Conservation (phyloP, 2,797 vertebrate genomes). For the Onychomys arenicola region DNA sequence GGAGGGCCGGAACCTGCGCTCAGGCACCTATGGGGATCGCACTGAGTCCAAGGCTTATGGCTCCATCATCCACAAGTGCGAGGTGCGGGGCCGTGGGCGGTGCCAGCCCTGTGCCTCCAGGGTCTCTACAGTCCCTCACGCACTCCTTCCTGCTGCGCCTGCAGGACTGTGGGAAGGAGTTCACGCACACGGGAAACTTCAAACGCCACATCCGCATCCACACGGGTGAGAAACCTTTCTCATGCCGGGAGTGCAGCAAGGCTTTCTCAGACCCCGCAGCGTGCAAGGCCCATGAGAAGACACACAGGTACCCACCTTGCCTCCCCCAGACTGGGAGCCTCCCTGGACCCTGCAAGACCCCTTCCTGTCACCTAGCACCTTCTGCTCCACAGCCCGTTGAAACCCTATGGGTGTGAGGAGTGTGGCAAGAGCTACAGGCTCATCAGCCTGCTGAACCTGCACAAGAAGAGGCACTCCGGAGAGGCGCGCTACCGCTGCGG, state of each 20-base stretch:
- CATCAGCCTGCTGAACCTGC: conserved; percentile 98
- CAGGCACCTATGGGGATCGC: conserved; percentile 90
- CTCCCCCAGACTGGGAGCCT: fast-evolving
- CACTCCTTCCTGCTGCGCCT: not conserved
- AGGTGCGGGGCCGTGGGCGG: conserved; percentile 88
- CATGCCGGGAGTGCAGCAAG: conserved; percentile 96
- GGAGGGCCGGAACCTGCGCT: conserved; percentile 87
- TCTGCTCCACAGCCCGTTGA: conserved; percentile 90
- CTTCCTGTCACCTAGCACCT: fast-evolving
- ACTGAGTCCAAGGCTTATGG: conserved; percentile 96
- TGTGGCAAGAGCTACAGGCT: conserved; percentile 99
- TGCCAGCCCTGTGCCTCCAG: not conserved
- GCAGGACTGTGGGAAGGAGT: conserved; percentile 98
- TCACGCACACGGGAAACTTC: conserved; percentile 98
- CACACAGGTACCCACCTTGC: conserved; percentile 91
- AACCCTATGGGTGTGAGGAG: conserved; percentile 96
- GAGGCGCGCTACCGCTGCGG: conserved; percentile 97
- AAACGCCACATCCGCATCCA: conserved; percentile 99
- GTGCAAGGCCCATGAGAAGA: conserved; percentile 99
- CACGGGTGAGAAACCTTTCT: conserved; percentile 98
- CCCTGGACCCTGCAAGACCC: not conserved
- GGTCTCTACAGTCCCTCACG: not conserved
- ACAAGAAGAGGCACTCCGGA: conserved; percentile 97
- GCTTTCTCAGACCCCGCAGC: conserved; percentile 98
- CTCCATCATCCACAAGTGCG: conserved; percentile 96